Evolutionary conservation across 2,797 vertebrate genomes (phyloP).

Genomic region (Phrynocephalus forsythii): DNA sequence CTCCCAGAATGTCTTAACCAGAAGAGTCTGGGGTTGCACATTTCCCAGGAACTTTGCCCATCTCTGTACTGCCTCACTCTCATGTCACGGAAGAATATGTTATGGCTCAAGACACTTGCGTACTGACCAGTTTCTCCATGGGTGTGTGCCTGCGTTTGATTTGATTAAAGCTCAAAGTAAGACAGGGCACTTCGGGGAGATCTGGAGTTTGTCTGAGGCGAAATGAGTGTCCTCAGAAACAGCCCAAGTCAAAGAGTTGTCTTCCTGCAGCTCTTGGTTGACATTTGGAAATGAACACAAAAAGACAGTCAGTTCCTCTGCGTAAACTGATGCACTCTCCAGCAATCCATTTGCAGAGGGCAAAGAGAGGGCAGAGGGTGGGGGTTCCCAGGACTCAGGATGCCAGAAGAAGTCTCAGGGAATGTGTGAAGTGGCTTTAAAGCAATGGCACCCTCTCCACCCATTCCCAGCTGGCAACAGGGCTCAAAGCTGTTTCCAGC

Average conservation of each 20-base stretch:
- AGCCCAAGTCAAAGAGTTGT: not conserved
- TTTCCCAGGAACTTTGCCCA: too few species aligned
- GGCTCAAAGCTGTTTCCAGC: too few species aligned
- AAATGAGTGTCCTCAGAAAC: not conserved
- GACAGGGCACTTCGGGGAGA: not conserved
- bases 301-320: not conserved
- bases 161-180: not conserved
- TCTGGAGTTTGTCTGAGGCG: not conserved
- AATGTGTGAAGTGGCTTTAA: too few species aligned
- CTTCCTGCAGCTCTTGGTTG: not conserved
- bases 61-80: not conserved
- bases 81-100: not conserved
- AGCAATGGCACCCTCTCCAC: too few species aligned
- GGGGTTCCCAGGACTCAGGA: too few species aligned
- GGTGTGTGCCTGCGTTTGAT: not conserved
- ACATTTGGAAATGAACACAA: not conserved
- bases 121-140: not conserved
- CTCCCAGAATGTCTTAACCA: not conserved
- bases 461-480: too few species aligned
- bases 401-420: too few species aligned
- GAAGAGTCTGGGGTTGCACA: too few species aligned
- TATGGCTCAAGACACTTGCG: not conserved
- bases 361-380: too few species aligned
- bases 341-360: too few species aligned
- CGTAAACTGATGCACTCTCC: too few species aligned